These are phyloP conservation scores for Andricus grossulariae DNA, from an alignment of 1,140 invertebrate genomes.

Conservation along the genomic window DNA sequence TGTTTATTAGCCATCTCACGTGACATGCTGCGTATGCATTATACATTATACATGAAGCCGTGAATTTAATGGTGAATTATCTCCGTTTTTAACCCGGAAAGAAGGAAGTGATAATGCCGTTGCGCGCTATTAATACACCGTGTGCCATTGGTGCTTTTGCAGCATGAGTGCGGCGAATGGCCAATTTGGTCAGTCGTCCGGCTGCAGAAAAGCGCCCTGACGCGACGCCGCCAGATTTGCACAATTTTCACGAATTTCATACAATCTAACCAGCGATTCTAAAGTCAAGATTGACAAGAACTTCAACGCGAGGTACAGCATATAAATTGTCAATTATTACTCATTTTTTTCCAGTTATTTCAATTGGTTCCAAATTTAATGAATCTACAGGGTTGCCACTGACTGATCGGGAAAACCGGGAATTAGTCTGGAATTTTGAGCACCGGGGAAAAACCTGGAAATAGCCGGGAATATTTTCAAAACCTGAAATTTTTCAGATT, in stretches of 20 bases:
- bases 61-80: slow-evolving; percentile 32
- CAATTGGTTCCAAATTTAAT: no score
- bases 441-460: no score
- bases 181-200: slow-evolving; percentile 50
- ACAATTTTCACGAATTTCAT: neutral
- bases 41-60: no score
- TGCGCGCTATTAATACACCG: slow-evolving; percentile 57
- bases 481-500: no score
- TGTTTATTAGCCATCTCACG: slow-evolving; percentile 5
- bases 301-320: neutral
- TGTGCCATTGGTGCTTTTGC: slow-evolving; percentile 36
- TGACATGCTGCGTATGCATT: neutral
- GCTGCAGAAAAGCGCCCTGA: slow-evolving; percentile 30
- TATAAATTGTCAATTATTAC: neutral
- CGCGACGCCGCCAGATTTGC: neutral
- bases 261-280: neutral
- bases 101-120: slow-evolving; percentile 46
- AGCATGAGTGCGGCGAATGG: slow-evolving; percentile 49
- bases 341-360: no score
- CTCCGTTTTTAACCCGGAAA: slow-evolving; percentile 40
- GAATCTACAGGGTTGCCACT: no score
- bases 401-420: no score
- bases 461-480: no score
- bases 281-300: neutral
- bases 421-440: no score